phyloP scores from a whole-genome alignment of 2,113 vertebrate species.

The Corythornis vintsioides region DNA sequence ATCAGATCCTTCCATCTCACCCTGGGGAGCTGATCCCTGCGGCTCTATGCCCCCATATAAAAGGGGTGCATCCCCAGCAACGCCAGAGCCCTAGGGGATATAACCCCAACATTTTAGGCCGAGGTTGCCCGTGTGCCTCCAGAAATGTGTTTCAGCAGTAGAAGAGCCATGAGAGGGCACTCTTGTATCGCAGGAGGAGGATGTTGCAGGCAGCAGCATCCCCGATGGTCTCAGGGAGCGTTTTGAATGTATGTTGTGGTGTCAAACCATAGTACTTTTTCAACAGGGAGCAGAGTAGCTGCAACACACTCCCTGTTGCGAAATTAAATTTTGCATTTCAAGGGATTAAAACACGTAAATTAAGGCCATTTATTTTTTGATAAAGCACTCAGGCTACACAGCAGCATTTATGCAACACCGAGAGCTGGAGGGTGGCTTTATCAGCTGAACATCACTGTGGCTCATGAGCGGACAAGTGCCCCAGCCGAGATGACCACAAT shows the following conservation, averaged over 20 bases:
- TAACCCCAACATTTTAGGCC: fast-evolving
- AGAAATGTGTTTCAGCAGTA: fast-evolving
- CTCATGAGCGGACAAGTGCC: not conserved
- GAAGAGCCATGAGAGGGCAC: constrained; percentile 67
- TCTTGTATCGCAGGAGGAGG: constrained; percentile 49
- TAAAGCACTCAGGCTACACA: too few relatives aligned
- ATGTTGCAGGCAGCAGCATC: not conserved
- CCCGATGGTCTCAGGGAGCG: not conserved
- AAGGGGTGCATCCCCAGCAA: fast-evolving
- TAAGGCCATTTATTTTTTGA: not conserved
- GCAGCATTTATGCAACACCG: not conserved
- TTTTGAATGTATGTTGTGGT: not conserved
- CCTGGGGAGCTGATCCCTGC: fast-evolving
- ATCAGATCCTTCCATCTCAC: not conserved
- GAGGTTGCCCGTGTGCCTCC: fast-evolving
- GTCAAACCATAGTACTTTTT: not conserved
- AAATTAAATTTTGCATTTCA: not conserved
- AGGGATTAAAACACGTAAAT: not conserved
- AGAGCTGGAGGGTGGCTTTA: not conserved
- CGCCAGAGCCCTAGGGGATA: fast-evolving
- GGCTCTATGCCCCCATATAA: fast-evolving
- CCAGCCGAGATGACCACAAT: not conserved
- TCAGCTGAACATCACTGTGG: not conserved
- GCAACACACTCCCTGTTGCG: not conserved
- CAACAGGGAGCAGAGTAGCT: not conserved